These are phyloP conservation scores for Equus quagga DNA, from an alignment of 2,113 vertebrate species.

Conservation along the genomic window DNA sequence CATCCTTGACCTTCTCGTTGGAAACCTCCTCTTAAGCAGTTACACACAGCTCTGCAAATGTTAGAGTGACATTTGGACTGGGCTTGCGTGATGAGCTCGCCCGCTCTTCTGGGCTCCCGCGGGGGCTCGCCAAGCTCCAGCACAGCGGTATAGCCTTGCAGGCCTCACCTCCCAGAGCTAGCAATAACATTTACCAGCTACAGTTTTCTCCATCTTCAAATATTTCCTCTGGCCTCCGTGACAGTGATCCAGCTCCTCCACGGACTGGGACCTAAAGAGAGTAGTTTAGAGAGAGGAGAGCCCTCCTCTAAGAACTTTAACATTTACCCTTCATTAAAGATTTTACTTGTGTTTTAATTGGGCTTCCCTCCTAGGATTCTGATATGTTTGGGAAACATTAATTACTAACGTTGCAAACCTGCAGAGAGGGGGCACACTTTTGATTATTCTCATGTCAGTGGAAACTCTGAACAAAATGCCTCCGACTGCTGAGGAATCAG, in stretches of 20 bases:
- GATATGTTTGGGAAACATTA: constrained; percentile 64
- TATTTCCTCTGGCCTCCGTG: constrained; percentile 78
- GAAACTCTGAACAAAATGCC: neutral
- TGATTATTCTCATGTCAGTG: neutral
- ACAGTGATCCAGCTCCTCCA: constrained; percentile 7
- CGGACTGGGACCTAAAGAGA: constrained; percentile 13
- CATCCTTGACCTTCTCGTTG: constrained; percentile 72
- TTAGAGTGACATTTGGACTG: constrained; percentile 89
- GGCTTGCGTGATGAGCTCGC: constrained; percentile 62
- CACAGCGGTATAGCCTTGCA: constrained; percentile 45
- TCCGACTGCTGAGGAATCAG: neutral
- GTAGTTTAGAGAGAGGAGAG: constrained; percentile 4
- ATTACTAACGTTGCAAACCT: neutral
- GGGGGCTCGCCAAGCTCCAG: constrained; percentile 69
- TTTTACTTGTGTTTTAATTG: constrained; percentile 74
- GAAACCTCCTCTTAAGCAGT: constrained; percentile 79
- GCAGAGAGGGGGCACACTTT: neutral
- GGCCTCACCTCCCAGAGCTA: constrained; percentile 80
- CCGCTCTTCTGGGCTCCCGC: constrained; percentile 64
- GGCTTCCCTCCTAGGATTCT: neutral
- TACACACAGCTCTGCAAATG: constrained; percentile 87
- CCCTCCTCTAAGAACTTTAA: constrained; percentile 71
- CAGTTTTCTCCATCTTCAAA: constrained; percentile 86
- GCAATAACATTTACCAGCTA: constrained; percentile 88
- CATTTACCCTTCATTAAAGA: constrained; percentile 78